Evolutionary conservation across 1,140 invertebrate genomes (phyloP).

Genomic region (Hyposmocoma kahamanoa): DNA sequence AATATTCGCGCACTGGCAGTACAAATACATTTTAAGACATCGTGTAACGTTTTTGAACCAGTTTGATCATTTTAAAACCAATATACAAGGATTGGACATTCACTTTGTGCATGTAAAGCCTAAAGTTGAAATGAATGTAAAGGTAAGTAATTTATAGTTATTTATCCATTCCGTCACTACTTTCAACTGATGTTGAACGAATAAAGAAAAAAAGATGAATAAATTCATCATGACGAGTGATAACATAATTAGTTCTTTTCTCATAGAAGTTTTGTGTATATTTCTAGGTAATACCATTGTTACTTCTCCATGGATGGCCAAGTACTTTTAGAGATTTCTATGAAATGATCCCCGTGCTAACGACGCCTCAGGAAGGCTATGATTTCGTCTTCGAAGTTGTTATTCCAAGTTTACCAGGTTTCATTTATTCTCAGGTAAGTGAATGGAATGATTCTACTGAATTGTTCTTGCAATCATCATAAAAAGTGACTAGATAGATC

Average conservation of each 20-base stretch:
- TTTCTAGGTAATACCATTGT: constrained; percentile 76
- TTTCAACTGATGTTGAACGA: background rate
- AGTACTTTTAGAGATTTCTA: constrained; percentile 87
- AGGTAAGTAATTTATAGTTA: constrained; percentile 23
- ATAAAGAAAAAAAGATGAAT: background rate
- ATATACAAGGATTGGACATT: constrained; percentile 81
- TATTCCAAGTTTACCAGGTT: constrained; percentile 83
- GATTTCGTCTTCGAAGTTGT: constrained; percentile 88
- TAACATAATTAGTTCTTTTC: background rate
- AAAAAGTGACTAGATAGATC: background rate
- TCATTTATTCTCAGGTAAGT: constrained; percentile 80
- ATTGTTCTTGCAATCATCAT: background rate
- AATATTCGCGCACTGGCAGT: constrained; percentile 81
- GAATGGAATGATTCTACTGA: no score
- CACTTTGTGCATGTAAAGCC: constrained; percentile 80
- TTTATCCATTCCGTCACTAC: background rate
- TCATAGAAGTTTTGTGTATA: background rate
- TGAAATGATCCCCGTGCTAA: constrained; percentile 83
- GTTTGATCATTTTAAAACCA: constrained; percentile 82
- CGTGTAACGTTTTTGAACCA: constrained; percentile 80
- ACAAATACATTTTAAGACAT: constrained; percentile 81
- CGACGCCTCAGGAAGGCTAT: constrained; percentile 66
- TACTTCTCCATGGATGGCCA: constrained; percentile 90
- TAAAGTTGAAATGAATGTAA: constrained; percentile 60
- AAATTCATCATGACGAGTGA: background rate